Conservation (phyloP, 2,113 vertebrate species). For the Colistium nudipinnis region DNA sequence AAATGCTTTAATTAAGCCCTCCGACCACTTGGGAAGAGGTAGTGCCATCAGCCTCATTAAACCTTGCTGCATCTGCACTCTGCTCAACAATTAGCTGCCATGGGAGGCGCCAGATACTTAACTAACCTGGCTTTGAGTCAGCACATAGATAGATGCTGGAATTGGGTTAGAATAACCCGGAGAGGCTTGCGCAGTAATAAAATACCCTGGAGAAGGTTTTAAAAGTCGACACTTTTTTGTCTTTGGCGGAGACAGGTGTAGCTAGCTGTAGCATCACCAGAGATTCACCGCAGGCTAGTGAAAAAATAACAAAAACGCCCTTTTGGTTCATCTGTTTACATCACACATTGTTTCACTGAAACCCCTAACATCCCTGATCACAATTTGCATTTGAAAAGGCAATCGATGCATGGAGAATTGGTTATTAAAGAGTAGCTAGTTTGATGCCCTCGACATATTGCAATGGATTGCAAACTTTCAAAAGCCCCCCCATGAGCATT, state of each 20-base stretch:
- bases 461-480: not conserved
- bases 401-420: too few relatives aligned
- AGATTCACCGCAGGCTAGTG: not conserved
- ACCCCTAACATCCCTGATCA: conserved; percentile 39
- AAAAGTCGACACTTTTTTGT: not conserved
- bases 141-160: conserved; percentile 4
- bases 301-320: not conserved
- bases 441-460: not conserved
- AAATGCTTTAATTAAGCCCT: conserved; percentile 75
- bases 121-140: conserved; percentile 25
- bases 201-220: not conserved
- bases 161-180: not conserved
- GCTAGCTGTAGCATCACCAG: not conserved
- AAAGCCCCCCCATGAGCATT: not conserved
- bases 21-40: conserved; percentile 61
- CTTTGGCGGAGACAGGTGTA: not conserved
- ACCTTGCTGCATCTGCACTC: conserved; percentile 49
- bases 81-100: conserved; percentile 43
- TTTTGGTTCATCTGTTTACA: conserved; percentile 10
- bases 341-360: too few relatives aligned
- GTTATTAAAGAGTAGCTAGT: not conserved
- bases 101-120: conserved; percentile 27
- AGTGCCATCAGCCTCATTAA: conserved; percentile 71
- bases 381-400: conserved; percentile 45
- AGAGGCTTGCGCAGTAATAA: not conserved